Evolutionary conservation across 2,113 vertebrate species (phyloP).

Genomic region (Albula goreensis): DNA sequence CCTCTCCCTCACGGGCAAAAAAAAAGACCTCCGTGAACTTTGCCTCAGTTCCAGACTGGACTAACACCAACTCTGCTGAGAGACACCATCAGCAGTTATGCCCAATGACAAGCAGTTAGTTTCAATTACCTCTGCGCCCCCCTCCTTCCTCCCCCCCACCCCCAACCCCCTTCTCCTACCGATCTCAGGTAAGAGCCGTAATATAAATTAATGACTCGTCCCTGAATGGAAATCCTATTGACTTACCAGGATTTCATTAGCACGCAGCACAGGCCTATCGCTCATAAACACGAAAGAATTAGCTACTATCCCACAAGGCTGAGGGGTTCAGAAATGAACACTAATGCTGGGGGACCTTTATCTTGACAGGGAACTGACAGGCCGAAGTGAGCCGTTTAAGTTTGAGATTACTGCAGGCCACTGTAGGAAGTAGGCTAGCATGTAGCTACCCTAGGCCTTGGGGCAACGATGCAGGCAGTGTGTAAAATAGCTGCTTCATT

Average conservation of each 20-base stretch:
- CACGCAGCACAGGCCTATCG: slow-evolving; percentile 12
- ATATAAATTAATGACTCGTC: slow-evolving; percentile 19
- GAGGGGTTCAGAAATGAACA: not conserved
- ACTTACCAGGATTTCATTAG: slow-evolving; percentile 18
- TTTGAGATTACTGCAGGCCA: not conserved
- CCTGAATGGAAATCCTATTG: not conserved
- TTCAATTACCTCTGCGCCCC: slow-evolving; percentile 16
- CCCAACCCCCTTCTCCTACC: not conserved
- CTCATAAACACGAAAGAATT: slow-evolving; percentile 22
- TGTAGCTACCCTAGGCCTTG: not conserved
- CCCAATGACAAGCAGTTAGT: slow-evolving; percentile 16
- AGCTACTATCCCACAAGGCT: slow-evolving; percentile 2
- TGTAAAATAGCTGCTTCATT: too few relatives aligned
- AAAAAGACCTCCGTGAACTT: not conserved
- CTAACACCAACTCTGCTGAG: not conserved
- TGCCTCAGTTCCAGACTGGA: not conserved
- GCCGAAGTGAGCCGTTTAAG: not conserved
- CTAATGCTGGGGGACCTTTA: not conserved
- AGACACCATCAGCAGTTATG: slow-evolving; percentile 15
- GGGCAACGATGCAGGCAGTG: not conserved
- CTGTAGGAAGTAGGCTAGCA: not conserved
- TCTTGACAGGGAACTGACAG: not conserved
- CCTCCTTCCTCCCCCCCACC: not conserved
- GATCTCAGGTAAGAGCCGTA: not conserved
- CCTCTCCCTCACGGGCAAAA: not conserved